Evolutionary conservation across 2,113 vertebrate species (phyloP), one percentile per base, ranked within the genome.

Genomic region (Penelope pileata): DNA sequence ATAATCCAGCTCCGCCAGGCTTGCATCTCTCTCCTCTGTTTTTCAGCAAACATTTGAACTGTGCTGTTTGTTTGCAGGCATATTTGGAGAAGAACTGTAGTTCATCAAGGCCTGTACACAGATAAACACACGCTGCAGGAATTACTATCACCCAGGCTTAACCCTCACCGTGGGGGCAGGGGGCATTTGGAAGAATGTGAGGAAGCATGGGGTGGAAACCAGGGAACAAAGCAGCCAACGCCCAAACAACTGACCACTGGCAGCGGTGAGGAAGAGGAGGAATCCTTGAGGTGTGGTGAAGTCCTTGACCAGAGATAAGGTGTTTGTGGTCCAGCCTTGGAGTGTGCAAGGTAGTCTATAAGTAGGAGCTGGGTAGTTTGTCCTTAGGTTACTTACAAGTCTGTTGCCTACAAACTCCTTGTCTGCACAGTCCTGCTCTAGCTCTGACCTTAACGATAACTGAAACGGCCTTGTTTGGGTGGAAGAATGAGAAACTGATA

Each of bases 91-190:
- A 34, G 63, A 36, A 42, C 29, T 1, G 0, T 40, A 82, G 76
- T 13, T 53, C 88, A 58, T 38, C 68, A 32, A 68, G 16, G 38
- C 36, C 42, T 59, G 36, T 12, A 42, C 45, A 51, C 6, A 43
- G 48, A 36, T 9, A 87, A 91, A 83, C 4, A 3, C 53, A 63
- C 0, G 0, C 58, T n/a, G 45, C 47, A 77, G 85, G 54, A 77
- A 53, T 51, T 83, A 36, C 23, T 13, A 30, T n/a, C 22, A 36
- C 9, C 1, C 4, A 43, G 43, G 16, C 77, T 74, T 64, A 88
- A 80, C 22, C 24, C 63, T 68, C 42, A 15, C 34, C 1, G 0
- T 10, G 29, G 0, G 0, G 34, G 50, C 16, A 38, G 8, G 3
- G 10, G 9, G 3, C 68, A 19, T 50, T 69, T 77, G 67, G 56